Conservation (phyloP, 1,140 invertebrate species). For the Drosophila auraria region DNA sequence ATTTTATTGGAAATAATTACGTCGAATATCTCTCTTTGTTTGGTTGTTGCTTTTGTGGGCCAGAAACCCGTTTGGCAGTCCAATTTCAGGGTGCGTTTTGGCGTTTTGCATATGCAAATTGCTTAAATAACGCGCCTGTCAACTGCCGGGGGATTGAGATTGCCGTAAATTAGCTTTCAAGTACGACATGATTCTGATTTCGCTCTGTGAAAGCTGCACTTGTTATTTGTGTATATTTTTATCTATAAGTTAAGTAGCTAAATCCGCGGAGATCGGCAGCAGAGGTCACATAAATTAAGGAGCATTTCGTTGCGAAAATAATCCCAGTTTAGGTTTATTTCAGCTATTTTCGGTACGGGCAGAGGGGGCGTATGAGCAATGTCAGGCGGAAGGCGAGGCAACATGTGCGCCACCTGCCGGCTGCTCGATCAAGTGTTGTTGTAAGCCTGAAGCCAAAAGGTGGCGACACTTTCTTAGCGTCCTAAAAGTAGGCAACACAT, state of each 20-base stretch:
- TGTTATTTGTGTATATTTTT: conserved; percentile 30
- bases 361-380: conserved; percentile 66
- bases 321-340: conserved; percentile 9
- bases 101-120: conserved; percentile 69
- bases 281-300: conserved; percentile 71
- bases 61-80: conserved; percentile 42
- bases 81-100: conserved; percentile 52
- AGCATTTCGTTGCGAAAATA: conserved; percentile 33
- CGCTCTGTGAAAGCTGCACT: conserved; percentile 28
- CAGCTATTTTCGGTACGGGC: background rate
- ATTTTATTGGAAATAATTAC: conserved; percentile 27
- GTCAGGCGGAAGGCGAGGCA: conserved; percentile 1
- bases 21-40: conserved; percentile 25
- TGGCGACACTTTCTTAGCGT: background rate
- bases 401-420: conserved; percentile 7
- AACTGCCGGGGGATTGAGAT: conserved; percentile 37
- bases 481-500: conserved; percentile 21
- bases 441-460: background rate
- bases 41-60: conserved; percentile 8
- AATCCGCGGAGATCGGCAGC: conserved; percentile 38
- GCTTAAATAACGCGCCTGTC: conserved; percentile 53
- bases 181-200: conserved; percentile 73
- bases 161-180: conserved; percentile 74
- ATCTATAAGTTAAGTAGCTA: conserved; percentile 57
- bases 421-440: too few relatives aligned